Percentiles rank a stretch among this genome's conserved stretches.
phyloP scores from a whole-genome alignment of 2,888 invertebrate species.

The Drosophila nigricruria region DNA sequence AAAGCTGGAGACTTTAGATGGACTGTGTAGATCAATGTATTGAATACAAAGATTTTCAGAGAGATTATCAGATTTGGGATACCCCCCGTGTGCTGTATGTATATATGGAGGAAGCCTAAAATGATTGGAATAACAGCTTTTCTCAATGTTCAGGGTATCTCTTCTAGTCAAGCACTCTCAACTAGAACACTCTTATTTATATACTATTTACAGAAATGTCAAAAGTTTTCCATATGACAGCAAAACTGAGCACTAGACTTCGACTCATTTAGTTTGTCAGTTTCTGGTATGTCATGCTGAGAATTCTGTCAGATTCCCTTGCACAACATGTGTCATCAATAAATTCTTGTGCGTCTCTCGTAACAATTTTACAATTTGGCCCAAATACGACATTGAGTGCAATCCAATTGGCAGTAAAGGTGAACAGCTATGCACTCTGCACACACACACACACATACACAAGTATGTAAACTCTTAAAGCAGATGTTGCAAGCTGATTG shows the following conservation, averaged over 20 bases:
- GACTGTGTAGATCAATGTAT: too few relatives aligned
- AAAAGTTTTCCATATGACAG: neutral
- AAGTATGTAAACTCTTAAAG: neutral
- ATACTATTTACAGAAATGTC: neutral
- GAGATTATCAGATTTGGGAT: too few relatives aligned
- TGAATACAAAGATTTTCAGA: too few relatives aligned
- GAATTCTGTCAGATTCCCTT: neutral
- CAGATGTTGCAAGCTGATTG: slow-evolving; percentile 2
- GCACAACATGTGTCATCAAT: slow-evolving; percentile 3
- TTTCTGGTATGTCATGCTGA: neutral
- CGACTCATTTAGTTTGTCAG: neutral
- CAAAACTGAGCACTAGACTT: neutral
- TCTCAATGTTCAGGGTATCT: too few relatives aligned
- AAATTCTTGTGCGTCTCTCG: slow-evolving; percentile 1
- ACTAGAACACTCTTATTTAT: neutral
- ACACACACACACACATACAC: too few relatives aligned
- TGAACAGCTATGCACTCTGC: neutral
- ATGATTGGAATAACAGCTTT: too few relatives aligned
- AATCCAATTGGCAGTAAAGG: neutral
- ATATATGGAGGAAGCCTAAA: too few relatives aligned
- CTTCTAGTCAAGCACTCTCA: neutral
- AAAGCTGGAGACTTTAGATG: too few relatives aligned
- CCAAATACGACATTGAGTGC: slow-evolving; percentile 1
- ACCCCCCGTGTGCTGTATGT: too few relatives aligned
- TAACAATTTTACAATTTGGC: neutral